Conservation (phyloP, 2,113 vertebrate species). For the Lepidothrix coronata region DNA sequence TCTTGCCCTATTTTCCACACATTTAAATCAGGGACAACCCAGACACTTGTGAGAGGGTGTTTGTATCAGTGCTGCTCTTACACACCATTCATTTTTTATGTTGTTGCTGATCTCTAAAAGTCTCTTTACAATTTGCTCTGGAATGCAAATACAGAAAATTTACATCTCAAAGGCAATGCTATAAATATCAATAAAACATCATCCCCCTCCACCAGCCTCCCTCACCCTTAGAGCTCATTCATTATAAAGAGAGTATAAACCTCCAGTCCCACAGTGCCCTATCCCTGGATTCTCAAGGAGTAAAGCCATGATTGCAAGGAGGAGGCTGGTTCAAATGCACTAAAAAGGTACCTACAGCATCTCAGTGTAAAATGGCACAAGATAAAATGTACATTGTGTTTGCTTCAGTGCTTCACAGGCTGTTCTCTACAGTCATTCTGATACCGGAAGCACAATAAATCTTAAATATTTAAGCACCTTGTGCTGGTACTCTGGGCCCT, state of each 20-base stretch:
- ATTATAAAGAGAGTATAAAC: background rate
- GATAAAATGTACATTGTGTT: background rate
- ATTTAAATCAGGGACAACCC: background rate
- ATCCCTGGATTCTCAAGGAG: background rate
- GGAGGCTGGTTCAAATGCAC: background rate
- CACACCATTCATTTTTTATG: background rate
- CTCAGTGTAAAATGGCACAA: background rate
- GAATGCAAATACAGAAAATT: background rate
- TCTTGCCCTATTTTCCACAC: background rate
- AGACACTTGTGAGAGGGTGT: background rate
- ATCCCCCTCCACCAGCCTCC: background rate
- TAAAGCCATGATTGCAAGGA: background rate
- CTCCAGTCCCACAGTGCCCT: background rate
- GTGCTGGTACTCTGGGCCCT: background rate
- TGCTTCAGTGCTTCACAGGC: background rate
- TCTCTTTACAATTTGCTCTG: background rate
- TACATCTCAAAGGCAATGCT: background rate
- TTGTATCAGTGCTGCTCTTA: background rate
- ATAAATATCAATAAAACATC: background rate
- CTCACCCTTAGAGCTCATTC: background rate
- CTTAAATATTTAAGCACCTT: background rate
- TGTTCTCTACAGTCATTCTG: background rate
- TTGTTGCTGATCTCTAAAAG: background rate
- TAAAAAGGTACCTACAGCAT: background rate
- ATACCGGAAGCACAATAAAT: conserved; percentile 6